A percentile compares a stretch with the other conserved stretches of the same genome.
Conservation (phyloP, 2,888 invertebrate species). For the Synanthedon formicaeformis region DNA sequence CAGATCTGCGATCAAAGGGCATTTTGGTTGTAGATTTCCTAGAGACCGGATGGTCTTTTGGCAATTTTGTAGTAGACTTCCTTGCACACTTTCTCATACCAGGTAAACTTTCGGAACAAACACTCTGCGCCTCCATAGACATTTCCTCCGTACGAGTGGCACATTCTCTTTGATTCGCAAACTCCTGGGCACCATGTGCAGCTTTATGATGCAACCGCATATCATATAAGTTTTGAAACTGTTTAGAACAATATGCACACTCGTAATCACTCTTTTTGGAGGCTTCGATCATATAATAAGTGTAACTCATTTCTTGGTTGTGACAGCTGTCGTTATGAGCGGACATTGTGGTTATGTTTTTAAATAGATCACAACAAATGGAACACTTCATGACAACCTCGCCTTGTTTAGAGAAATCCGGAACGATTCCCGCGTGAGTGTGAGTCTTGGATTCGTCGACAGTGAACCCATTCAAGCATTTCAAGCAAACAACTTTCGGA, state of each 20-base stretch:
- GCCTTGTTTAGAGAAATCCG: conserved; percentile 36
- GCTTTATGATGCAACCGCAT: conserved; percentile 27
- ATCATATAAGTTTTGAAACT: conserved; percentile 25
- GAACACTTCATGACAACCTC: conserved; percentile 54
- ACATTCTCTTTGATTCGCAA: no score
- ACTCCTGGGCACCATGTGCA: no score
- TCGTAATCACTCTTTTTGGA: conserved; percentile 19
- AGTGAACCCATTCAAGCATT: conserved; percentile 31
- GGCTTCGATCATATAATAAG: conserved; percentile 23
- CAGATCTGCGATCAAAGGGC: conserved; percentile 15
- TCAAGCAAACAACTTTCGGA: conserved; percentile 28
- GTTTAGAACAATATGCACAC: conserved; percentile 26
- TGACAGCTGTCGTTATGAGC: conserved; percentile 42
- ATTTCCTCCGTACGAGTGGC: no score
- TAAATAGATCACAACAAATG: conserved; percentile 39
- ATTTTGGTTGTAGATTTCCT: conserved; percentile 66
- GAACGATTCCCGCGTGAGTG: conserved; percentile 21
- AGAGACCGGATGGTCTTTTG: conserved; percentile 25
- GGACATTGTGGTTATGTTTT: conserved; percentile 26
- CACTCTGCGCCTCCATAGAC: no score
- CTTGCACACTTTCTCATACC: conserved; percentile 14
- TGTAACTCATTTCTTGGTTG: conserved; percentile 26
- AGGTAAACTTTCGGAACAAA: no score
- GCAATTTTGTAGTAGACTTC: conserved; percentile 45
- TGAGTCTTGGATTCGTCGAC: conserved; percentile 21